Conservation (phyloP, 1,140 invertebrate species). For the Microplitis mediator region DNA sequence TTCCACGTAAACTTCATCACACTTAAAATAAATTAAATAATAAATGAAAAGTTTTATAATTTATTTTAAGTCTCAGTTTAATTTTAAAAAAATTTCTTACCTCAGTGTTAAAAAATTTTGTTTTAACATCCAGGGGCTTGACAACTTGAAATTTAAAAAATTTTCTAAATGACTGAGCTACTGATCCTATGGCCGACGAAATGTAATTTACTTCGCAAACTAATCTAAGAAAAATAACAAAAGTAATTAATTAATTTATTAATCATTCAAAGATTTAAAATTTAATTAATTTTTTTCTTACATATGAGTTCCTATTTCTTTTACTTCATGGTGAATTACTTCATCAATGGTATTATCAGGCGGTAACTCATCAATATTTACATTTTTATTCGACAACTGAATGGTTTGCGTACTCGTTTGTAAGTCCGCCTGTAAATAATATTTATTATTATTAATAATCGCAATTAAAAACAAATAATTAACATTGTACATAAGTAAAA, state of each 20-base stretch:
- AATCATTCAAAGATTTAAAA: constrained; percentile 20
- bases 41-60: neutral
- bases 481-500: neutral
- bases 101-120: constrained; percentile 97
- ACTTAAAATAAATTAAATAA: constrained; percentile 45
- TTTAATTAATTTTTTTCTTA: constrained; percentile 58
- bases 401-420: constrained; percentile 90
- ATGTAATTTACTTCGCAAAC: constrained; percentile 95
- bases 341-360: constrained; percentile 90
- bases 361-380: constrained; percentile 70
- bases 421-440: constrained; percentile 76
- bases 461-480: neutral
- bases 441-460: constrained; percentile 14
- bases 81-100: constrained; percentile 52
- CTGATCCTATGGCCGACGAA: constrained; percentile 67
- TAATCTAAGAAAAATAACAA: constrained; percentile 67
- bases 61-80: neutral
- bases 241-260: constrained; percentile 16
- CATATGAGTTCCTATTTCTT: constrained; percentile 97
- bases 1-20: constrained; percentile 96
- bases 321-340: constrained; percentile 97
- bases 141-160: constrained; percentile 99
- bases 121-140: constrained; percentile 97
- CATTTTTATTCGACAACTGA: constrained; percentile 71
- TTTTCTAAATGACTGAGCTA: constrained; percentile 83